A percentile compares a stretch with the other conserved stretches of the same genome.
These are phyloP conservation scores for Oedothorax gibbosus DNA, from an alignment of 1,140 invertebrate species.

Conservation along the genomic window DNA sequence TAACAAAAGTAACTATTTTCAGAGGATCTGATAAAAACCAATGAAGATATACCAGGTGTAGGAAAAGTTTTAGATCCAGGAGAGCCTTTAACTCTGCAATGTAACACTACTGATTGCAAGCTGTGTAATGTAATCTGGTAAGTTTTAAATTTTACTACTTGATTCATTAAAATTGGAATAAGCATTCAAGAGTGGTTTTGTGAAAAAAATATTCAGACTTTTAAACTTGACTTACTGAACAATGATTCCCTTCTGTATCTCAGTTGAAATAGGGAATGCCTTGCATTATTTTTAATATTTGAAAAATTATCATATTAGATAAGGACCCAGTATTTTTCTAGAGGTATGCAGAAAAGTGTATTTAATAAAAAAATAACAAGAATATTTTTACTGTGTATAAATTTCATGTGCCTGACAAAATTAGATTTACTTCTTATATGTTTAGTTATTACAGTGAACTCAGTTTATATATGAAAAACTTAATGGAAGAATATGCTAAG, in stretches of 20 bases:
- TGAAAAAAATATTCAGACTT: neutral
- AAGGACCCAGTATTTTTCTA: too few species aligned
- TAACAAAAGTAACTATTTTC: neutral
- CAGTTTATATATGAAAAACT: too few species aligned
- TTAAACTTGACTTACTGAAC: neutral
- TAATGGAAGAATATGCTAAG: too few species aligned
- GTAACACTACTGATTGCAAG: slow-evolving; percentile 52
- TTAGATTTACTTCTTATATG: neutral
- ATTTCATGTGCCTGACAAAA: neutral
- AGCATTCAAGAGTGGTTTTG: too few species aligned
- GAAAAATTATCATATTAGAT: too few species aligned
- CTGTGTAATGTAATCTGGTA: slow-evolving; percentile 56
- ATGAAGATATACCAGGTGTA: slow-evolving; percentile 55
- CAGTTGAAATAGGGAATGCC: too few species aligned
- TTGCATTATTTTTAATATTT: too few species aligned
- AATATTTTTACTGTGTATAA: too few species aligned
- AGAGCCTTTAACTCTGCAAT: slow-evolving; percentile 47
- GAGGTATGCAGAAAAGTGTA: too few species aligned
- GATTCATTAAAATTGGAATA: too few species aligned
- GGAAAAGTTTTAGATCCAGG: slow-evolving; percentile 39
- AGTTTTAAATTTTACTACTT: neutral
- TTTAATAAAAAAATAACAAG: too few species aligned
- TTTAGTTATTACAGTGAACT: neutral
- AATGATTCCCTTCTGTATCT: neutral
- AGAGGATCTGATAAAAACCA: slow-evolving; percentile 58